Percentiles rank a stretch among this genome's conserved stretches.
Conservation (phyloP, 2,888 invertebrate genomes). For the Drosophila neonasuta region DNA sequence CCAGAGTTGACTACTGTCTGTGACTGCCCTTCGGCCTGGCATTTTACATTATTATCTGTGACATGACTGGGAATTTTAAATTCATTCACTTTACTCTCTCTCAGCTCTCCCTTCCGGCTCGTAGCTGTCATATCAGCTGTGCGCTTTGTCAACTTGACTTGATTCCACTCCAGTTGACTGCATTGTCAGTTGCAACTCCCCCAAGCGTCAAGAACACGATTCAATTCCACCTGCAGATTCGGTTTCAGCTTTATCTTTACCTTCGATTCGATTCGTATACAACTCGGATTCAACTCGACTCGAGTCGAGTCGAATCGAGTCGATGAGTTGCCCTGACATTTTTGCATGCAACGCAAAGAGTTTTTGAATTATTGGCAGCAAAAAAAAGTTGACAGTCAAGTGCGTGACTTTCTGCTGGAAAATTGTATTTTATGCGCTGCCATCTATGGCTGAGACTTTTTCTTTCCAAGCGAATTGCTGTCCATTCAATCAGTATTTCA, state of each 20-base stretch:
- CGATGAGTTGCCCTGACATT: conserved; percentile 49
- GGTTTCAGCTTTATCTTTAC: conserved; percentile 18
- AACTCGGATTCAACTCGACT: not conserved
- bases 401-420: conserved; percentile 63
- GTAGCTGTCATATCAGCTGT: conserved; percentile 37
- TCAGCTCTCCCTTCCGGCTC: not conserved
- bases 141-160: conserved; percentile 41
- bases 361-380: conserved; percentile 74
- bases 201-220: not conserved
- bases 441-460: conserved; percentile 22
- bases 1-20: conserved; percentile 15
- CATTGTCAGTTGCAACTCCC: conserved; percentile 30
- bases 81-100: conserved; percentile 40
- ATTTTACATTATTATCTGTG: conserved; percentile 32
- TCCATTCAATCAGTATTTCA: conserved; percentile 75
- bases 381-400: conserved; percentile 69
- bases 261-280: conserved; percentile 6
- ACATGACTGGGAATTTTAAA: conserved; percentile 49
- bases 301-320: conserved; percentile 8
- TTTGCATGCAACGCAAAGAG: conserved; percentile 58
- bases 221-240: conserved; percentile 17
- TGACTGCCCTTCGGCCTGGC: not conserved
- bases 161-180: conserved; percentile 53
- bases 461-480: conserved; percentile 68
- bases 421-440: conserved; percentile 47